These are phyloP conservation scores for Leptinotarsa tumamoca DNA, from an alignment of 2,888 invertebrate genomes.

Conservation along the genomic window DNA sequence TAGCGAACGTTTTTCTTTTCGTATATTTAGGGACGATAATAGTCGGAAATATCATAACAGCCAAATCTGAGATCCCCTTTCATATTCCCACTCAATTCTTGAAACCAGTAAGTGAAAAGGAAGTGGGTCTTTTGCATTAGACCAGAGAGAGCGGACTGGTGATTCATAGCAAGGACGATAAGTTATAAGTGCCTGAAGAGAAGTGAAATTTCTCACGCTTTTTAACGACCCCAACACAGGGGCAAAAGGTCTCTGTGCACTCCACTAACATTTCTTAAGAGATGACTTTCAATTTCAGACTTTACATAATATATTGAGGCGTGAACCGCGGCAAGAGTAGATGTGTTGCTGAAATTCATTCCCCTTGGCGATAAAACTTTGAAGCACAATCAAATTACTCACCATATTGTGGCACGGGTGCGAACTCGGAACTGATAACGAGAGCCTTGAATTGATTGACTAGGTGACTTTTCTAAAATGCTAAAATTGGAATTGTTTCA, in stretches of 20 bases:
- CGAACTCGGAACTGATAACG: constrained; percentile 62
- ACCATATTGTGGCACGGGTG: constrained; percentile 61
- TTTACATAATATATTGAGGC: constrained; percentile 64
- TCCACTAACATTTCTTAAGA: constrained; percentile 61
- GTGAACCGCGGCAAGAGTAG: constrained; percentile 51
- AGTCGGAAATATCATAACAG: constrained; percentile 39
- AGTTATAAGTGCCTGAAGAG: constrained; percentile 53
- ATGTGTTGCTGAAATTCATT: constrained; percentile 60
- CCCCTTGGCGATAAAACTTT: constrained; percentile 63
- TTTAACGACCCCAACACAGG: constrained; percentile 54
- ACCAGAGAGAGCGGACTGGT: constrained; percentile 47
- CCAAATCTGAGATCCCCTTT: constrained; percentile 42
- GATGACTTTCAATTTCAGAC: constrained; percentile 65
- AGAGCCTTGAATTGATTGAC: constrained; percentile 63
- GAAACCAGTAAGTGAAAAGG: constrained; percentile 41
- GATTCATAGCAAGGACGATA: constrained; percentile 56
- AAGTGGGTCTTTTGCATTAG: constrained; percentile 45
- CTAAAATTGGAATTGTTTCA: constrained; percentile 59
- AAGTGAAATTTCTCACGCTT: constrained; percentile 58
- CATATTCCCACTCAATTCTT: constrained; percentile 45
- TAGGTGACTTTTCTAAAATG: constrained; percentile 59
- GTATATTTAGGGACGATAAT: constrained; percentile 33
- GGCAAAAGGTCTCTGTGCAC: constrained; percentile 49
- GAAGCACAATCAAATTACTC: constrained; percentile 64
- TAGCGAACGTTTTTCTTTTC: constrained; percentile 29